Evolutionary conservation across 2,113 vertebrate genomes (phyloP), one percentile per base, ranked within the genome.

Genomic region (Gadus chalcogrammus): DNA sequence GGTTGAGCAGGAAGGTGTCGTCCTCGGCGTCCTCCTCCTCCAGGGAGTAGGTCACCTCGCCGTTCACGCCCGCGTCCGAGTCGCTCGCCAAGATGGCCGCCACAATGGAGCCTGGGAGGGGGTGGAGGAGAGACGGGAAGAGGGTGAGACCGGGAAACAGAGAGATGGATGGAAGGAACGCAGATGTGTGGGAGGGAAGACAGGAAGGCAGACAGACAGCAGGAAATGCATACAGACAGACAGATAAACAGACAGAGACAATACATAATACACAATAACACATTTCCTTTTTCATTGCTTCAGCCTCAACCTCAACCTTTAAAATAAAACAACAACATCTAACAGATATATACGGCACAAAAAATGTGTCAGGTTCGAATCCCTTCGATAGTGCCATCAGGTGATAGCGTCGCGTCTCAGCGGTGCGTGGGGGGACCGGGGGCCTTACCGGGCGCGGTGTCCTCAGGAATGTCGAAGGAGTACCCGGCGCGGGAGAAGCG

Each of bases 21-120:
- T 98, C 96, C 24, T 95, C 94, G 3, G 96, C 95, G 8, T 98
- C 95, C 56, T 98, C 96, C 67, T 91, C 95, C 35, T 84, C 93
- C n/a, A 99, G 91, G 0, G 84, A 91, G 72, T 99, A 99, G 0
- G 96, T 99, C 82, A 99, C 92, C 89, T 99, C 97, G 17, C 97
- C 97, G 0, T 98, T 97, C 59, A 89, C 66, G 0, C 96, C 96
- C 0, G 97, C 95, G 86, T 99, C 97, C 0, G 93, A 94, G 18
- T 99, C 97, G 5, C 93, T 95, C 62, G 97, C 97, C 75, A 98
- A 84, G 72, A 98, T 94, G 38, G 96, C 95, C 66, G 96, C 97
- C 80, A 99, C 96, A 42, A 99, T 92, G 76, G 97, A 96, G 76
- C 97, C 97, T 99, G 85, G 0, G 1, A 31, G 58, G 58, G 66